phyloP scores from a whole-genome alignment of 2,797 vertebrate genomes.

The Aselliscus stoliczkanus region DNA sequence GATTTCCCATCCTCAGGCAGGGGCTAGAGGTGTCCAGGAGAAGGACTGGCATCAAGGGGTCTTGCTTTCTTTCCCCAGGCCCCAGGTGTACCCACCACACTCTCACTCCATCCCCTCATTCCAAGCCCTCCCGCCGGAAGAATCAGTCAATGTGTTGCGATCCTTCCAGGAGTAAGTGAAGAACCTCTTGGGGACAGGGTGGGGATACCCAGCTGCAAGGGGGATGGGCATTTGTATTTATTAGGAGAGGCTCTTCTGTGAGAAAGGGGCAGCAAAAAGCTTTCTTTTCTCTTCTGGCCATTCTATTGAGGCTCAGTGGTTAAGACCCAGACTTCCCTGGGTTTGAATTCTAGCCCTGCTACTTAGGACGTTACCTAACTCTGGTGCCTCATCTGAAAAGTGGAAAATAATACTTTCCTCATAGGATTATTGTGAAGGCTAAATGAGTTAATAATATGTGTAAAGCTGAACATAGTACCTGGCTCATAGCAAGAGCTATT shows the following conservation, averaged over 20 bases:
- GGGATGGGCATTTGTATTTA: not conserved
- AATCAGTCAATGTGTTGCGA: not conserved
- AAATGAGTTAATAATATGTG: not conserved
- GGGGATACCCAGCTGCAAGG: not conserved
- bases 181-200: not conserved
- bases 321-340: not conserved
- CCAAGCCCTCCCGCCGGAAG: constrained; percentile 48
- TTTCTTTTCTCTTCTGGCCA: not conserved
- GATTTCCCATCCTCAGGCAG: not conserved
- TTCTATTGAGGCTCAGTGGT: not conserved
- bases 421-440: not conserved
- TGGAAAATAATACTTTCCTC: not conserved
- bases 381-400: not conserved
- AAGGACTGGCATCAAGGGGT: not conserved
- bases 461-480: not conserved
- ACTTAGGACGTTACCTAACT: not conserved
- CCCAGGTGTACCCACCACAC: constrained; percentile 48
- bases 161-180: constrained; percentile 68
- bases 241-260: not conserved
- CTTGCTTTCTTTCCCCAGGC: constrained; percentile 53
- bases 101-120: constrained; percentile 58
- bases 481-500: not conserved
- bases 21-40: not conserved
- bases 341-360: not conserved
- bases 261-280: not conserved